These are phyloP conservation scores for Carabus problematicus DNA, from an alignment of 2,888 invertebrate species.

Conservation along the genomic window DNA sequence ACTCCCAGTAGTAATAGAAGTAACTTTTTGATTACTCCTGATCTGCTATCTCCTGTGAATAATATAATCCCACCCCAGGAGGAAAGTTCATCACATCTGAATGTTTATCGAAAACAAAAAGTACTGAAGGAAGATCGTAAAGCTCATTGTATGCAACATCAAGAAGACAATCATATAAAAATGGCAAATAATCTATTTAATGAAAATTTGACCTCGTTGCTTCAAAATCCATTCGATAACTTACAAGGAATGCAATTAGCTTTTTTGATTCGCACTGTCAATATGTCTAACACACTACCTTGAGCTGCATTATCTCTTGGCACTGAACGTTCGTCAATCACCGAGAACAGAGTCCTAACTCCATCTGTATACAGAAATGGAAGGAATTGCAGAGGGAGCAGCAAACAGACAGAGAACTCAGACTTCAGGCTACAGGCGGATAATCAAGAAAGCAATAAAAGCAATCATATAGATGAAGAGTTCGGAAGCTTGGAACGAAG, in stretches of 20 bases:
- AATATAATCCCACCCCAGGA: too few species aligned
- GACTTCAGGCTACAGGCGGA: conserved; percentile 48
- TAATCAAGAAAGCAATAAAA: conserved; percentile 51
- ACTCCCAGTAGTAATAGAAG: too few species aligned
- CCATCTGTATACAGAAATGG: conserved; percentile 64
- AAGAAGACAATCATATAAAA: conserved; percentile 23
- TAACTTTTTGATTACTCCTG: too few species aligned
- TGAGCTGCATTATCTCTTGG: conserved; percentile 51
- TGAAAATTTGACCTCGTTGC: conserved; percentile 56
- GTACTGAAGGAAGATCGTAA: too few species aligned
- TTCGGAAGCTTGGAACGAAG: conserved; percentile 62
- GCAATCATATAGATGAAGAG: conserved; percentile 53
- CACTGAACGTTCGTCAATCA: conserved; percentile 50
- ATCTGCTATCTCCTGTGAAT: too few species aligned
- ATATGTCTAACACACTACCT: conserved; percentile 51
- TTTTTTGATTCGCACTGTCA: conserved; percentile 63
- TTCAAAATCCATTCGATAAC: conserved; percentile 59
- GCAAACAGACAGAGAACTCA: conserved; percentile 70
- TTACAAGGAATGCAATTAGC: conserved; percentile 66
- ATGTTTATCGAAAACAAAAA: too few species aligned
- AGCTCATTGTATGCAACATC: too few species aligned
- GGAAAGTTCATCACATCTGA: too few species aligned
- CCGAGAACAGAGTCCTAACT: conserved; percentile 64
- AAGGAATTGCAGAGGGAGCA: conserved; percentile 65
- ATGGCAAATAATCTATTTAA: conserved; percentile 43